Evolutionary conservation across 2,113 vertebrate species (phyloP).

Genomic region (Sceloporus tristichus): DNA sequence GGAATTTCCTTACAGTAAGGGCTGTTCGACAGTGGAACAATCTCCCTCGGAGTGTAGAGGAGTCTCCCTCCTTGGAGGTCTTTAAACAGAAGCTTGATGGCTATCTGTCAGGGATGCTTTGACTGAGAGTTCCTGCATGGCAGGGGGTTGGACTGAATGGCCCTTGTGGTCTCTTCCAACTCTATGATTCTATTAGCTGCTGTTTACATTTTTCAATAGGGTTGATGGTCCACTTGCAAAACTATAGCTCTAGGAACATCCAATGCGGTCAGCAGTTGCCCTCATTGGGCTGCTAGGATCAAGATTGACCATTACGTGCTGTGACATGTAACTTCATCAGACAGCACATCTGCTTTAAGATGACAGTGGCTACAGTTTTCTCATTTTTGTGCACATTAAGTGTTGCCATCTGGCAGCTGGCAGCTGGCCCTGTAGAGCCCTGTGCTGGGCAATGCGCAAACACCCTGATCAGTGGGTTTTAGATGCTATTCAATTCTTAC

Average conservation of each 20-base stretch:
- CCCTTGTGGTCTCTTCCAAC: too few relatives aligned
- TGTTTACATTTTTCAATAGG: constrained; percentile 22
- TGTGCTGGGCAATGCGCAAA: not conserved
- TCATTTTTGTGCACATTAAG: constrained; percentile 55
- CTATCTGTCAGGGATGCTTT: too few relatives aligned
- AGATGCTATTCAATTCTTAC: constrained; percentile 49
- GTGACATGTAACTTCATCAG: constrained; percentile 23
- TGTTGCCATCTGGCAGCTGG: constrained; percentile 66
- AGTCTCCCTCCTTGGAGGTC: too few relatives aligned
- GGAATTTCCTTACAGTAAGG: too few relatives aligned
- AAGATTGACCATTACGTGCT: constrained; percentile 16
- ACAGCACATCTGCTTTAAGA: constrained; percentile 58
- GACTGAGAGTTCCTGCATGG: too few relatives aligned
- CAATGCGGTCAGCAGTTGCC: not conserved
- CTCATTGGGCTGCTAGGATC: not conserved
- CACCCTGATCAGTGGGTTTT: constrained; percentile 37
- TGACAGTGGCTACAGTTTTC: constrained; percentile 50
- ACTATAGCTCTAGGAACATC: constrained; percentile 12
- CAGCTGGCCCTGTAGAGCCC: constrained; percentile 52
- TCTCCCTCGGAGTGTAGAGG: too few relatives aligned
- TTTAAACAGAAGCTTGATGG: too few relatives aligned
- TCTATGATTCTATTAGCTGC: not conserved
- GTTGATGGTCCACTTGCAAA: constrained; percentile 4
- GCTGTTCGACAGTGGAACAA: too few relatives aligned
- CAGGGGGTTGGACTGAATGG: too few relatives aligned